Evolutionary conservation across 2,888 invertebrate species (phyloP), one percentile per base, ranked within the genome.

Genomic region (Thymelicus acteon): DNA sequence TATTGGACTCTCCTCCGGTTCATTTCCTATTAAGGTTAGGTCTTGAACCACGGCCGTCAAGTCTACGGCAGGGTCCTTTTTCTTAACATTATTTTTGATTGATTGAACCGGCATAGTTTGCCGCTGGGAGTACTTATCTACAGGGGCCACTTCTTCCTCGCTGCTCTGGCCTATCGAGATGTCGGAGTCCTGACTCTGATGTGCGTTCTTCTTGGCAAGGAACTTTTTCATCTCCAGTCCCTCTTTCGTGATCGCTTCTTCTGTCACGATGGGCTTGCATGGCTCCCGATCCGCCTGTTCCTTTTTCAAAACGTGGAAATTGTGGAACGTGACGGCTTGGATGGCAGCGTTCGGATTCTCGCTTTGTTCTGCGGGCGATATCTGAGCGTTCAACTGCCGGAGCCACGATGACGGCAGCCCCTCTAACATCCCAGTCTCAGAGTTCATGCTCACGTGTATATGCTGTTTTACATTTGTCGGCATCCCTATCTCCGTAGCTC

Each of bases 261-360:
- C 96, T 0, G 97, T 97, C n/a, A 97, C 95, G 75, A 97, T 95
- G 0, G 96, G 97, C 83, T 98, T 98, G 82, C 97, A 97, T 6
- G 95, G 95, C 60, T 96, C 96, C 67, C 95, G 95, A 60, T 95
- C 95, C 62, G 96, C 96, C 79, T 97, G 97, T 81, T 97, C 97
- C 80, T 97, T 97, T 82, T 97, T 97, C 57, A 78, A 75, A 77
- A 97, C 97, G 10, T 97, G 96, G 89, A 97, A 97, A 85, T 98
- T 97, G 85, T 98, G 98, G 84, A 96, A 98, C 82, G 97, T 97
- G 67, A 99, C 95, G 39, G 98, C 99, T 83, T 98, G 97, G 70
- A 98, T 95, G 1, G 98, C 98, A 49, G 98, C 98, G 80, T 96
- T 96, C 3, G 98, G 98, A 91, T 99, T 97, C 80, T 98, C 96